Percentiles rank a stretch among this genome's conserved stretches.
Conservation (phyloP, 2,113 vertebrate species). For the Zosterops japonicus region DNA sequence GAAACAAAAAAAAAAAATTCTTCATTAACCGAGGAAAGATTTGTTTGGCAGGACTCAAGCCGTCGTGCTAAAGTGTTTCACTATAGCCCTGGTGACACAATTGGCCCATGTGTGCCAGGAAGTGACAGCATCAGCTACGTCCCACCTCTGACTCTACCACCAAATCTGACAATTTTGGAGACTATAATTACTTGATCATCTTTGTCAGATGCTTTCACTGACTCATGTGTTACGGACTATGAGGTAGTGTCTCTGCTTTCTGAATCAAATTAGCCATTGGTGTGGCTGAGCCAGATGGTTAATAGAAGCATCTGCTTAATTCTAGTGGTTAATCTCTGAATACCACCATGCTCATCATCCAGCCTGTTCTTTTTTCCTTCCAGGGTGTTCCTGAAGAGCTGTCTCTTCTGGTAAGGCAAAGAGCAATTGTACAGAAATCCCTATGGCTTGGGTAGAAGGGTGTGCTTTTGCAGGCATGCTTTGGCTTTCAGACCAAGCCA, state of each 20-base stretch:
- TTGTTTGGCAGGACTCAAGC: neutral
- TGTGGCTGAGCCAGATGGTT: neutral
- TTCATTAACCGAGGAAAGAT: neutral
- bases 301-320: constrained; percentile 7
- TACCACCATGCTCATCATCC: neutral
- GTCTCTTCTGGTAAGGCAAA: neutral
- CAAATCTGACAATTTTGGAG: neutral
- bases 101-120: neutral
- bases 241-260: constrained; percentile 45
- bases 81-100: neutral
- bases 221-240: constrained; percentile 11
- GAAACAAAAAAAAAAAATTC: neutral
- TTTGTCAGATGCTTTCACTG: constrained; percentile 39
- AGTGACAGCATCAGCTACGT: constrained; percentile 22
- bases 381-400: neutral
- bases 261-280: constrained; percentile 24
- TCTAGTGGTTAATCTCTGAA: constrained; percentile 18
- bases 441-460: neutral
- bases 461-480: neutral
- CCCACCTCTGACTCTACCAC: neutral
- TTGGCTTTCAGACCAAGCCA: neutral
- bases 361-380: neutral
- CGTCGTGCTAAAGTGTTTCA: neutral
- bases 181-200: constrained; percentile 22
- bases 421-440: neutral